Conservation (phyloP, 2,797 vertebrate genomes). For the Cirrhinus mrigala region DNA sequence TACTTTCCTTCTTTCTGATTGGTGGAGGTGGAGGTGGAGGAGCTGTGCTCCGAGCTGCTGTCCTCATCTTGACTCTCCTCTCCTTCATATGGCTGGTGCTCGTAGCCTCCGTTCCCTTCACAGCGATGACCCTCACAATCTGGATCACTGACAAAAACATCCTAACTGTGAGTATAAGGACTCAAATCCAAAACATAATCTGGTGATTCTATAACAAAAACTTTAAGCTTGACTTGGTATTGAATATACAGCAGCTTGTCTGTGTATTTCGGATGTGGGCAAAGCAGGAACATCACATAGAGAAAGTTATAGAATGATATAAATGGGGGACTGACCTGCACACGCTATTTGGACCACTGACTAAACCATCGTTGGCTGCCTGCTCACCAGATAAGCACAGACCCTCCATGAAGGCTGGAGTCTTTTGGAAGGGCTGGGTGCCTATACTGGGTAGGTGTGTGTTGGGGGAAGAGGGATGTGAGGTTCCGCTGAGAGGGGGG, state of each 20-base stretch:
- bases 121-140: conserved; percentile 98
- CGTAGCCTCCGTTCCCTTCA: conserved; percentile 88
- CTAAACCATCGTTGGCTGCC: conserved; percentile 81
- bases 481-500: conserved; percentile 83
- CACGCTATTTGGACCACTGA: conserved; percentile 93
- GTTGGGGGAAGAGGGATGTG: conserved; percentile 82
- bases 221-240: background rate
- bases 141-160: conserved; percentile 83
- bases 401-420: conserved; percentile 89
- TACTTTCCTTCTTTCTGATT: conserved; percentile 99
- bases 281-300: background rate
- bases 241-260: background rate
- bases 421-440: conserved; percentile 88
- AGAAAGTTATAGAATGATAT: too few relatives aligned
- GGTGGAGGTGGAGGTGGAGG: conserved; percentile 98
- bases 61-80: conserved; percentile 97
- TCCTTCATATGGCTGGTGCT: conserved; percentile 92
- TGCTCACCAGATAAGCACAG: conserved; percentile 86
- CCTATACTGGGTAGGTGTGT: conserved; percentile 87
- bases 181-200: background rate
- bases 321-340: conserved; percentile 87
- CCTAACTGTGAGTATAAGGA: background rate
- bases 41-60: conserved; percentile 98
- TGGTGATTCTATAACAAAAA: background rate
- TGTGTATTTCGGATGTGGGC: background rate